Evolutionary conservation across 2,113 vertebrate genomes (phyloP).

Genomic region (Pseudopipra pipra): DNA sequence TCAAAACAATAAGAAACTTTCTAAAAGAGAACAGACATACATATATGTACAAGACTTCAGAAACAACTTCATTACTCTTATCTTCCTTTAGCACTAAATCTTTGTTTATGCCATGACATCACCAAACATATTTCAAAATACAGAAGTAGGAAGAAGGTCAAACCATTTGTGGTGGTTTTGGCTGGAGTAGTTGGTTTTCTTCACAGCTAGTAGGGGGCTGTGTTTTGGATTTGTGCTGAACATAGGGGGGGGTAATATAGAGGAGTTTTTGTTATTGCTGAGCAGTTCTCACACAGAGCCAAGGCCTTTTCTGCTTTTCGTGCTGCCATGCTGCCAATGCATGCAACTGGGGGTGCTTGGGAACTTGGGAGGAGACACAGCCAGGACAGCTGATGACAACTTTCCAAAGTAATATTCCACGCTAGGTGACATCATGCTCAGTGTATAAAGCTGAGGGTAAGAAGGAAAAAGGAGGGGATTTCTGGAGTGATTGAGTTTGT

Average conservation of each 20-base stretch:
- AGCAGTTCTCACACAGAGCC: background rate
- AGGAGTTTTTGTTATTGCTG: background rate
- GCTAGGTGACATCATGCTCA: background rate
- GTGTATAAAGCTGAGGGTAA: background rate
- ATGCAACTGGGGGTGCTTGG: background rate
- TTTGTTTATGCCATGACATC: background rate
- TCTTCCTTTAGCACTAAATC: background rate
- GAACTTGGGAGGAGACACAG: background rate
- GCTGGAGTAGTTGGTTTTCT: background rate
- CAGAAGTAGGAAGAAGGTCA: background rate
- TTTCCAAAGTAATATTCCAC: background rate
- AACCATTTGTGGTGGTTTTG: background rate
- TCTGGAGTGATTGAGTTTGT: background rate
- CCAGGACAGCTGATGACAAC: background rate
- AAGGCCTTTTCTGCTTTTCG: background rate
- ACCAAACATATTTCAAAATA: background rate
- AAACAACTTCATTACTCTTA: background rate
- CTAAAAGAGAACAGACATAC: background rate
- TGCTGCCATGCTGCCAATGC: background rate
- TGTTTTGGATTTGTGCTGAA: background rate
- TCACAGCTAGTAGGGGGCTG: background rate
- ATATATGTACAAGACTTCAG: background rate
- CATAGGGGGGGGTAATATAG: background rate
- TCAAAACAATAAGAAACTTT: background rate
- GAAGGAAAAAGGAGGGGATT: background rate